phyloP scores from a whole-genome alignment of 2,797 vertebrate species.

The Benthosema pterotum region DNA sequence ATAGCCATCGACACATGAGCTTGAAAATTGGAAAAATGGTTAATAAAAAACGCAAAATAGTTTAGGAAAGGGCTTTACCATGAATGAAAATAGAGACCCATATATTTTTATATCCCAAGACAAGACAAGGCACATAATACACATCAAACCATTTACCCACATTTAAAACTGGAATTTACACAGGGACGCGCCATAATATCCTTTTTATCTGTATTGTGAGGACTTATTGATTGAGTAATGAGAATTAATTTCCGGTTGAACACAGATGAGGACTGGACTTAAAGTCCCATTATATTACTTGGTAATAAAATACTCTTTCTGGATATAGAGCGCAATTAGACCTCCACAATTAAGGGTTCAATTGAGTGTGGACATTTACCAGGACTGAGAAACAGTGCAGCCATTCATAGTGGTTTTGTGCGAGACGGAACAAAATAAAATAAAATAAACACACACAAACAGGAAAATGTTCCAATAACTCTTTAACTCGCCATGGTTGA shows the following conservation, averaged over 20 bases:
- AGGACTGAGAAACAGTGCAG: conserved; percentile 35
- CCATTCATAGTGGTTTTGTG: conserved; percentile 26
- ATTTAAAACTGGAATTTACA: conserved; percentile 9
- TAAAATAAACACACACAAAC: conserved; percentile 46
- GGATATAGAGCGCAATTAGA: conserved; percentile 55
- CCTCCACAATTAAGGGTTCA: conserved; percentile 60
- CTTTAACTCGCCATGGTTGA: conserved; percentile 36
- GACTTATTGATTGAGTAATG: conserved; percentile 49
- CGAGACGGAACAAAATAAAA: conserved; percentile 39
- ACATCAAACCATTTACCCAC: conserved; percentile 6
- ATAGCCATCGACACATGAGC: no score
- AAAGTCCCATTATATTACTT: conserved; percentile 48
- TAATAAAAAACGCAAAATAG: no score
- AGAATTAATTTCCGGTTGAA: conserved; percentile 54
- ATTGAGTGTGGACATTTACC: conserved; percentile 59
- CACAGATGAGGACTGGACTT: conserved; percentile 38
- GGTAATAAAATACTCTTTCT: conserved; percentile 57
- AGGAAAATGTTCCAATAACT: conserved; percentile 45
- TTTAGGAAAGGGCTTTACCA: no score
- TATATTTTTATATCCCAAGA: neutral
- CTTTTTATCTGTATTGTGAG: conserved; percentile 42
- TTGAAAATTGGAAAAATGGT: no score
- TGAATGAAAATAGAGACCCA: no score
- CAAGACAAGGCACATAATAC: conserved; percentile 2
- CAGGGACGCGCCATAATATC: conserved; percentile 12